A percentile compares a stretch with the other conserved stretches of the same genome.
These are phyloP conservation scores for Labroides dimidiatus DNA, from an alignment of 2,797 vertebrate species.

Conservation along the genomic window DNA sequence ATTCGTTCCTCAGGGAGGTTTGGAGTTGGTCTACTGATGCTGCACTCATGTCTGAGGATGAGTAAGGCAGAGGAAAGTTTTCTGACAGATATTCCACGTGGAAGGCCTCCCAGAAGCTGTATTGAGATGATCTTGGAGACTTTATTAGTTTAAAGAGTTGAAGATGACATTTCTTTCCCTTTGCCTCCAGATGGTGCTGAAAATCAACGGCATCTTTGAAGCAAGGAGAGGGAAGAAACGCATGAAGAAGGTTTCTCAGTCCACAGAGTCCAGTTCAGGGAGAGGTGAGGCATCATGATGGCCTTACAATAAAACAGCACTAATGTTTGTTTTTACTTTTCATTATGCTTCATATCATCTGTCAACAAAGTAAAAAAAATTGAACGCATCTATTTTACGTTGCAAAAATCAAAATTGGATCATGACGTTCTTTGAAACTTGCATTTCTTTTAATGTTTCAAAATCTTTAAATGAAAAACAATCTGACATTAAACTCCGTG, in stretches of 20 bases:
- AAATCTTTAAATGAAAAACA: background rate
- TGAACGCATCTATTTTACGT: background rate
- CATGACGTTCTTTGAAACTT: conserved; percentile 7
- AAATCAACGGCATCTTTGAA: conserved; percentile 96
- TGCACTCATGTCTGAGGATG: conserved; percentile 34
- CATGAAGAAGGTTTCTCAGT: conserved; percentile 94
- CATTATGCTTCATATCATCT: background rate
- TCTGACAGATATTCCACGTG: conserved; percentile 56
- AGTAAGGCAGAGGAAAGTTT: conserved; percentile 38
- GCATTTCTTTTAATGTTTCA: too few relatives aligned
- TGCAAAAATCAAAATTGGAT: background rate
- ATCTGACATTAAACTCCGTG: background rate
- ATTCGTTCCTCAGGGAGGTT: conserved; percentile 20
- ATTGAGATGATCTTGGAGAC: conserved; percentile 34
- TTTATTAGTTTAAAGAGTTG: conserved; percentile 37
- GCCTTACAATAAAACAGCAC: background rate
- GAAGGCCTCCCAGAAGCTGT: conserved; percentile 27
- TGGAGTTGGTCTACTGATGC: conserved; percentile 37
- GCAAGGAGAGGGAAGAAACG: conserved; percentile 94
- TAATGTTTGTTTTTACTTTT: background rate
- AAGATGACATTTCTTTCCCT: conserved; percentile 38
- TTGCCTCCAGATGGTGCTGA: conserved; percentile 90
- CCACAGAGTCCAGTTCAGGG: conserved; percentile 92
- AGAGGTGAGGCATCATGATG: conserved; percentile 86
- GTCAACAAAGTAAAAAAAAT: background rate